Conservation (phyloP, 2,888 invertebrate genomes). For the Tupiocoris notatus region DNA sequence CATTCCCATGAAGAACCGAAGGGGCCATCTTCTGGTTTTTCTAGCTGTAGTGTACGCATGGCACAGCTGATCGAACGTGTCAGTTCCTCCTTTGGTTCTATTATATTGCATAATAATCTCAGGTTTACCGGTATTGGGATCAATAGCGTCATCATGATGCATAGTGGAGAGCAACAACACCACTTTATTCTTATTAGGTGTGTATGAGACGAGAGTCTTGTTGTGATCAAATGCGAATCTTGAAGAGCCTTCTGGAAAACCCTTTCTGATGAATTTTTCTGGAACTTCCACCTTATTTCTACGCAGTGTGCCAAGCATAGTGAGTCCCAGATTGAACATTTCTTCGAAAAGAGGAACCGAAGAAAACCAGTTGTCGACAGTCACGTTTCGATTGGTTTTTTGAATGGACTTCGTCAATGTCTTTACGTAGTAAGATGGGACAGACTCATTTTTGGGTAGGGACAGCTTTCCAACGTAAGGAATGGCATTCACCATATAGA, state of each 20-base stretch:
- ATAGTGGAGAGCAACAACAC: conserved; percentile 51
- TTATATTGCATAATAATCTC: conserved; percentile 50
- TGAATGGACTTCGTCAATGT: conserved; percentile 39
- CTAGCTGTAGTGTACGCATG: conserved; percentile 48
- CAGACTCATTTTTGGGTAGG: not conserved
- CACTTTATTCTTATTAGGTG: conserved; percentile 23
- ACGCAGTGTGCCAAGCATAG: conserved; percentile 8
- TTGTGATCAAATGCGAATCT: conserved; percentile 17
- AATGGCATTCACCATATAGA: conserved; percentile 41
- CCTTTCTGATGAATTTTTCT: not conserved
- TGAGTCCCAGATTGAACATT: conserved; percentile 31
- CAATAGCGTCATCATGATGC: conserved; percentile 48
- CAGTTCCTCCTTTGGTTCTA: conserved; percentile 50
- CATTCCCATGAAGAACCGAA: conserved; percentile 47
- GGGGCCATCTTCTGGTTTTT: conserved; percentile 50
- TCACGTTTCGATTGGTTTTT: conserved; percentile 46
- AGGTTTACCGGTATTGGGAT: conserved; percentile 50
- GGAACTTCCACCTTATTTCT: conserved; percentile 24
- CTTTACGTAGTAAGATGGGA: conserved; percentile 44
- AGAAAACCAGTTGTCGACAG: conserved; percentile 40
- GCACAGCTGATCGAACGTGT: conserved; percentile 50
- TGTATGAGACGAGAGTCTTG: conserved; percentile 13
- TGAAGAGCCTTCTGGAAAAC: not conserved
- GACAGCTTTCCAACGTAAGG: conserved; percentile 21
- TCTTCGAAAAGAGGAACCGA: conserved; percentile 45